These are phyloP conservation scores for Sylvietta virens DNA, from an alignment of 2,113 vertebrate genomes.

Conservation along the genomic window DNA sequence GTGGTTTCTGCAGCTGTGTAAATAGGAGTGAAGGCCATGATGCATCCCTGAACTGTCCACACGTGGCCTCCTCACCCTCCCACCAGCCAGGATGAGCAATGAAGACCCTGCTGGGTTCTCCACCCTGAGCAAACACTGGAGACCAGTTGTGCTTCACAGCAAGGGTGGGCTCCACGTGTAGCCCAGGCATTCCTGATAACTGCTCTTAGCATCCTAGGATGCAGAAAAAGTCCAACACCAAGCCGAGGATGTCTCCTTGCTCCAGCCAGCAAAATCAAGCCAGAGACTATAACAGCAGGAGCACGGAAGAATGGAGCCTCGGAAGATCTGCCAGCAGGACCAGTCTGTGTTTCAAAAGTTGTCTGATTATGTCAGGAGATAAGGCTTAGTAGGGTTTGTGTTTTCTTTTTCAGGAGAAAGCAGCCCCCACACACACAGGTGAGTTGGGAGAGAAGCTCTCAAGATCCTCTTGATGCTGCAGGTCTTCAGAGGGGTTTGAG, in stretches of 20 bases:
- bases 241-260: neutral
- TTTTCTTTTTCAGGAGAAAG: neutral
- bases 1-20: constrained; percentile 43
- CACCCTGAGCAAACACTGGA: neutral
- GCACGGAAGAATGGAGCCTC: neutral
- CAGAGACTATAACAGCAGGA: neutral
- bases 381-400: neutral
- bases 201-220: rapidly evolving
- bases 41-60: neutral
- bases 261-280: neutral
- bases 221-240: neutral
- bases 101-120: neutral
- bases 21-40: neutral
- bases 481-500: neutral
- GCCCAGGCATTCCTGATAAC: neutral
- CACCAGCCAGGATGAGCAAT: neutral
- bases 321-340: neutral
- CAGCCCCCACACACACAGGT: rapidly evolving
- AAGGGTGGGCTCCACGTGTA: neutral
- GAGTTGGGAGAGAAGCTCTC: neutral
- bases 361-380: neutral
- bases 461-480: neutral
- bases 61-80: neutral
- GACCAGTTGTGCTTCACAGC: neutral
- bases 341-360: neutral